Conservation (phyloP, 2,113 vertebrate species). For the Irena cyanogastra region DNA sequence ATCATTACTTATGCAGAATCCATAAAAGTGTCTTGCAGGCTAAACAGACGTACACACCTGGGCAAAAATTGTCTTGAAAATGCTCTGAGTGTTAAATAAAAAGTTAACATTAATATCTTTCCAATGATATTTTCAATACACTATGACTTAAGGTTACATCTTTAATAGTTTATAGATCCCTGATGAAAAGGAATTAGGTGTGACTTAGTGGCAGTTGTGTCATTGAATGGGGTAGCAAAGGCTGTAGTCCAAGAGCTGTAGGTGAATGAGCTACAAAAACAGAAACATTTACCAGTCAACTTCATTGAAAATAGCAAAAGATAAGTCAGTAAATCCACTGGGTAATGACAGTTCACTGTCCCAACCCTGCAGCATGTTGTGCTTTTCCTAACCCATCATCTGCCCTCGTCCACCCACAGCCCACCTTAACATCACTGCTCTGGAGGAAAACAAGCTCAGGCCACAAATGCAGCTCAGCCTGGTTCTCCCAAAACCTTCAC, state of each 20-base stretch:
- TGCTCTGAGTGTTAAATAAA: conserved; percentile 70
- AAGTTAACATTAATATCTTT: conserved; percentile 73
- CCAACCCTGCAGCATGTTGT: neutral
- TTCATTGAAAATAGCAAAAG: neutral
- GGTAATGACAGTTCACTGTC: neutral
- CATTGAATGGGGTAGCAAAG: conserved; percentile 86
- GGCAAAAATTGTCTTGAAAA: conserved; percentile 66
- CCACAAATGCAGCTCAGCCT: fast-evolving
- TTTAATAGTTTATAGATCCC: conserved; percentile 71
- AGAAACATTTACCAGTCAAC: conserved; percentile 67
- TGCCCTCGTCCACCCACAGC: neutral
- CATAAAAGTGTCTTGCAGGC: conserved; percentile 81
- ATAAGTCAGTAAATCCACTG: neutral
- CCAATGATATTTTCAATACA: conserved; percentile 66
- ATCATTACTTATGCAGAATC: conserved; percentile 70
- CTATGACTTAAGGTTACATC: conserved; percentile 66
- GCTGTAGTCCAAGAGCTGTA: conserved; percentile 86
- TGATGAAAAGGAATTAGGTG: conserved; percentile 77
- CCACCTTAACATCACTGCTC: no score
- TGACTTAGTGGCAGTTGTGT: conserved; percentile 89
- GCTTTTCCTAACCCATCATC: neutral
- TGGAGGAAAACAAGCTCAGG: neutral
- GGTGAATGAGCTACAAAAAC: conserved; percentile 85
- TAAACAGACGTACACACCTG: conserved; percentile 72
- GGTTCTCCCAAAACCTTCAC: neutral